Base-by-base conservation (phyloP, 2,888 invertebrate genomes). In the Limenitis arthemis region DNA sequence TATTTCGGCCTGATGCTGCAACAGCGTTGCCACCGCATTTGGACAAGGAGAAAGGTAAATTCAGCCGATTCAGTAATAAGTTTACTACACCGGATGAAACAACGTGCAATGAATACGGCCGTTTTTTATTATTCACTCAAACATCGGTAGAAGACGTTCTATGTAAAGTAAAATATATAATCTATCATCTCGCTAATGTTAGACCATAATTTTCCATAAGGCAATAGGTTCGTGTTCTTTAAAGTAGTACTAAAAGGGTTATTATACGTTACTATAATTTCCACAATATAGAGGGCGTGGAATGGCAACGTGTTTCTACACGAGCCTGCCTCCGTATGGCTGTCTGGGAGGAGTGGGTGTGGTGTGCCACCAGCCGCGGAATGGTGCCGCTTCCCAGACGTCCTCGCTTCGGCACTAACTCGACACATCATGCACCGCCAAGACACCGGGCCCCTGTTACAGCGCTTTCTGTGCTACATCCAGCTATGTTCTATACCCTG, bases 291-390 rank as follows among this genome's bases (percentile, higher is more conserved):
- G 59, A 54, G 42, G 58, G 41, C 47, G 40, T 28, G 30, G 36
- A 36, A n/a, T 56, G 55, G 52, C 48, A 31, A 43, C 53, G 51
- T 32, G 53, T 63, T 59, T 51, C 49, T 48, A 50, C 56, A 55
- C 68, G 69, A 33, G 59, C 68, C 60, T 73, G 79, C 69, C 36
- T 53, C 56, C 76, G 79, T 44, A 56, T 72, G 61, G 67, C 61
- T 11, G 77, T 66, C 62, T 79, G 79, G 79, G 81, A 75, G 70
- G 82, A 81, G 61, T 66, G 71, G 71, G 43, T 75, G 68, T 79
- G 77, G 79, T 81, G 83, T 72, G 80, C 62, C 44, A 51, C 68
- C 46, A 53, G 69, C 54, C 74, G 79, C 53, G 81, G 75, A 5
- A 65, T 82, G 63, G 43, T 61, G 64, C 74, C 77, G 42, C 54